phyloP scores from a whole-genome alignment of 2,888 invertebrate species.

The Congeria kusceri region DNA sequence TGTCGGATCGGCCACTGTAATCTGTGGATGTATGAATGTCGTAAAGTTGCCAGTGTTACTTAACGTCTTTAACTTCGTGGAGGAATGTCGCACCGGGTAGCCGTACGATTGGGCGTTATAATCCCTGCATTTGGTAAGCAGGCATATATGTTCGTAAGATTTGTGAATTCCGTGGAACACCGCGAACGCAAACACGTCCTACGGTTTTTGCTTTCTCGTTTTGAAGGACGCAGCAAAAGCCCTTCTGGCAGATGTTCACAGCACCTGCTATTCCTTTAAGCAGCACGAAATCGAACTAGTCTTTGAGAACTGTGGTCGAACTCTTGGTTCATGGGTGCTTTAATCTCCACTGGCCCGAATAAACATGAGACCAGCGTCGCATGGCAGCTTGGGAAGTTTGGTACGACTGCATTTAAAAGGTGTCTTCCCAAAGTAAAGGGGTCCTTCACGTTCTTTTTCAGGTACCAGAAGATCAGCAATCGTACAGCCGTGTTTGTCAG shows the following conservation, averaged over 20 bases:
- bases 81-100: constrained; percentile 6
- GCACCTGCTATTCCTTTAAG: constrained; percentile 47
- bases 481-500: too few relatives aligned
- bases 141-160: constrained; percentile 41
- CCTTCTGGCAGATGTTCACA: constrained; percentile 68
- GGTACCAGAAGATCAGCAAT: too few relatives aligned
- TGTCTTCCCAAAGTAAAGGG: constrained; percentile 38
- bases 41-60: constrained; percentile 47
- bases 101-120: constrained; percentile 23
- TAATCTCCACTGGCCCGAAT: constrained; percentile 27
- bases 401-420: constrained; percentile 66
- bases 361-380: constrained; percentile 3
- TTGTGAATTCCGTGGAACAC: constrained; percentile 77
- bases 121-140: constrained; percentile 31
- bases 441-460: constrained; percentile 63
- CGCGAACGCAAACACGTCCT: constrained; percentile 75
- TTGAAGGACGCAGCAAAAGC: constrained; percentile 70
- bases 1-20: constrained; percentile 23
- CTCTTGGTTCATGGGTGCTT: constrained; percentile 10
- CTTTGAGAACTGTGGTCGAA: constrained; percentile 66
- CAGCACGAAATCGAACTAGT: constrained; percentile 67
- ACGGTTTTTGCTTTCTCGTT: constrained; percentile 45
- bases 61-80: constrained; percentile 35
- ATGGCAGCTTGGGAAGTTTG: constrained; percentile 14
- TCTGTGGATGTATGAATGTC: constrained; percentile 48